Conservation (phyloP, 2,797 vertebrate genomes). For the Rhinogobio ventralis region DNA sequence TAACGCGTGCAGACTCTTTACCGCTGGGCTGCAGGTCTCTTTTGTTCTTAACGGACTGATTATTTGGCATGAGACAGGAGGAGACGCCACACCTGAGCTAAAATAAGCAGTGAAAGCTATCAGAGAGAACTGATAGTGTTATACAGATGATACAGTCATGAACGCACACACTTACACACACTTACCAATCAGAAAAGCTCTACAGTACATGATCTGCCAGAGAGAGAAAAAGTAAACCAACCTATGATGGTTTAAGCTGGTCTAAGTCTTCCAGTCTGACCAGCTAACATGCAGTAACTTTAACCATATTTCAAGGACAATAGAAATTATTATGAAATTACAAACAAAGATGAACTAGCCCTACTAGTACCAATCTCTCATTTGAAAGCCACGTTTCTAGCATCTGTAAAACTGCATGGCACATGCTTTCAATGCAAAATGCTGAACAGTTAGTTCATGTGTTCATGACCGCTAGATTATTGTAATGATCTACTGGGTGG, state of each 20-base stretch:
- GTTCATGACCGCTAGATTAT: no score
- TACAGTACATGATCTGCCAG: neutral
- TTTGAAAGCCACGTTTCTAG: no score
- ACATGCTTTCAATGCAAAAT: no score
- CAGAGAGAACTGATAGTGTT: conserved; percentile 8
- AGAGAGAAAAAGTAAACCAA: neutral
- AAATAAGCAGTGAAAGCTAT: conserved; percentile 3
- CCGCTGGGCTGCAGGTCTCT: conserved; percentile 41
- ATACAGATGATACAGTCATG: neutral
- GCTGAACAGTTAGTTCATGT: no score
- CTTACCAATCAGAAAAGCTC: neutral
- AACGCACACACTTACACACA: conserved; percentile 35
- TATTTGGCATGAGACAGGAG: conserved; percentile 49
- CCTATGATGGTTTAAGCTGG: neutral
- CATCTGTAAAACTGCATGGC: no score
- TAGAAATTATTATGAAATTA: neutral
- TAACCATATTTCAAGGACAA: neutral
- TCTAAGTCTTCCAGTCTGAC: no score
- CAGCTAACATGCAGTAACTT: no score
- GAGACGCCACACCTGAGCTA: neutral
- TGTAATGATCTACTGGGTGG: no score
- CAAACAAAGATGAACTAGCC: neutral
- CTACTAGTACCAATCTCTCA: no score
- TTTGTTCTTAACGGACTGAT: conserved; percentile 44
- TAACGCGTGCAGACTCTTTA: conserved; percentile 41